Evolutionary conservation across 1,140 invertebrate genomes (phyloP).

Genomic region (Aphis gossypii): DNA sequence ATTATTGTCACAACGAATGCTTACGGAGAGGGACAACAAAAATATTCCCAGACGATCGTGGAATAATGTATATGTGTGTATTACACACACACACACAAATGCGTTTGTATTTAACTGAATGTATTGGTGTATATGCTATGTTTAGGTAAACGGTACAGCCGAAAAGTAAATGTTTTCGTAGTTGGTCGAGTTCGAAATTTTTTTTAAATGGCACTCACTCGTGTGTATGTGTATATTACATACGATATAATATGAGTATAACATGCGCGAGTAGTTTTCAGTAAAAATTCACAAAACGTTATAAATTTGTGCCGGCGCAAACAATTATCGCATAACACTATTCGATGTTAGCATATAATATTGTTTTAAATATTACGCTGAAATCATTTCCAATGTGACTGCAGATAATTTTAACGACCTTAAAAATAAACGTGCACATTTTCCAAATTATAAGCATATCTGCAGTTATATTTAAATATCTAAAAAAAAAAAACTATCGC

Average conservation of each 20-base stretch:
- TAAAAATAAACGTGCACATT: too few relatives aligned
- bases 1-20: not conserved
- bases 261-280: not conserved
- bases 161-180: slow-evolving; percentile 11
- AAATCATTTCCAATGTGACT: too few relatives aligned
- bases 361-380: too few relatives aligned
- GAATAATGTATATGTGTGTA: not conserved
- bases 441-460: too few relatives aligned
- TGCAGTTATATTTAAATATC: too few relatives aligned
- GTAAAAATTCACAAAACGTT: not conserved
- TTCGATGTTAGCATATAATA: too few relatives aligned
- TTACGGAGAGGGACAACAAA: not conserved
- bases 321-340: too few relatives aligned
- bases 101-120: not conserved
- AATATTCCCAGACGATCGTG: not conserved
- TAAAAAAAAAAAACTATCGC: too few relatives aligned
- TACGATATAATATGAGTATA: not conserved
- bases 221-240: not conserved
- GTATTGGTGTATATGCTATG: not conserved
- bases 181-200: not conserved
- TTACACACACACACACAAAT: not conserved
- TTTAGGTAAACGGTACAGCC: not conserved
- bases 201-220: not conserved
- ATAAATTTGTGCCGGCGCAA: too few relatives aligned
- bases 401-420: too few relatives aligned